A percentile compares a stretch with the other conserved stretches of the same genome.
phyloP scores from a whole-genome alignment of 2,113 vertebrate species.

The Leptobrachium ailaonicum region DNA sequence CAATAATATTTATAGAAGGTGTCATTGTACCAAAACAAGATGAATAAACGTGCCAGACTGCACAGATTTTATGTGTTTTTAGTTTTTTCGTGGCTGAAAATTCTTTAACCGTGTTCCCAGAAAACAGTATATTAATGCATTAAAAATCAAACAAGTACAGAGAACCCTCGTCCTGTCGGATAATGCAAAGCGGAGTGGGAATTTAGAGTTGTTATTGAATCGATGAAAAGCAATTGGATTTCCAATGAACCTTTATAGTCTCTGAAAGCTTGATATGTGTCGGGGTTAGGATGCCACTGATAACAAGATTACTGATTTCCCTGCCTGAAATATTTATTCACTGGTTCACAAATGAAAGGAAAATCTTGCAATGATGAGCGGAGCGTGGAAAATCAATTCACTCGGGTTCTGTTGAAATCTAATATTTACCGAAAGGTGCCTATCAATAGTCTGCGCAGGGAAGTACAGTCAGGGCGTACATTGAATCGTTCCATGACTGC shows the following conservation, averaged over 20 bases:
- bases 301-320: slow-evolving; percentile 36
- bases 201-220: fast-evolving
- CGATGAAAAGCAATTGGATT: slow-evolving; percentile 25
- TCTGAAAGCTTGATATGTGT: not conserved
- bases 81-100: not conserved
- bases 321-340: slow-evolving; percentile 23
- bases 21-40: not conserved
- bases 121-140: slow-evolving; percentile 29
- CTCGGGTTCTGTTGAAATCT: slow-evolving; percentile 6
- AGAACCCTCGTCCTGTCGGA: not conserved
- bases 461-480: not conserved
- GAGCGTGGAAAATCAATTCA: slow-evolving; percentile 16
- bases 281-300: slow-evolving; percentile 29
- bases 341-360: slow-evolving; percentile 22
- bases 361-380: slow-evolving; percentile 19
- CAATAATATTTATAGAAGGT: too few species aligned
- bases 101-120: not conserved
- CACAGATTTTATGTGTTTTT: not conserved
- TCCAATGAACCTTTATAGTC: slow-evolving; percentile 15
- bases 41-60: not conserved
- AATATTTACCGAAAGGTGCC: slow-evolving; percentile 13
- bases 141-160: slow-evolving; percentile 19
- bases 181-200: not conserved
- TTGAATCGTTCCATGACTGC: not conserved
- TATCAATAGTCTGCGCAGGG: not conserved